Evolutionary conservation across 2,797 vertebrate species (phyloP).

Genomic region (Onychomys torridus): DNA sequence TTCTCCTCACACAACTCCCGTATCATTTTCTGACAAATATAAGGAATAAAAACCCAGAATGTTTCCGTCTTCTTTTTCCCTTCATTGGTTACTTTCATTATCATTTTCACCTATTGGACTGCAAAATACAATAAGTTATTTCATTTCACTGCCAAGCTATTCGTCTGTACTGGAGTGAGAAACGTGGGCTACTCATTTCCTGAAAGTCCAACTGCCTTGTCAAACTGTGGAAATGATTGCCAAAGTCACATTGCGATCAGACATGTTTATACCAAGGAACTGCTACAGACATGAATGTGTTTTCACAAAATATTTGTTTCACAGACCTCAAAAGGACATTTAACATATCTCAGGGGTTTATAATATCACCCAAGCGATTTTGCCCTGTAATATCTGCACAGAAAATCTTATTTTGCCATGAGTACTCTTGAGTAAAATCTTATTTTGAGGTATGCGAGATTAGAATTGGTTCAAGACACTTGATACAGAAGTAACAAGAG

Average conservation of each 20-base stretch:
- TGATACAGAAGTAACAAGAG: neutral
- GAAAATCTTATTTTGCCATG: neutral
- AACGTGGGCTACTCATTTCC: constrained; percentile 58
- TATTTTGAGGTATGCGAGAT: neutral
- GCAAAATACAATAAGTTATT: constrained; percentile 76
- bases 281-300: constrained; percentile 48
- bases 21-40: neutral
- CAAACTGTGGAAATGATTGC: constrained; percentile 69
- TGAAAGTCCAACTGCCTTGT: constrained; percentile 74
- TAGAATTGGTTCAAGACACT: neutral
- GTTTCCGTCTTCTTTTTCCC: constrained; percentile 55
- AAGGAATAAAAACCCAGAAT: neutral
- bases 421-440: neutral
- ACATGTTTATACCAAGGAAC: neutral
- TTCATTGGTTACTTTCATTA: neutral
- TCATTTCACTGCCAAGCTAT: constrained; percentile 70
- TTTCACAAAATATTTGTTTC: constrained; percentile 56
- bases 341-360: neutral
- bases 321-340: neutral
- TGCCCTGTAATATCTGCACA: neutral
- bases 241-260: constrained; percentile 59
- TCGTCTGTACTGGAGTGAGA: constrained; percentile 46
- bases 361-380: neutral
- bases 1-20: neutral
- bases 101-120: constrained; percentile 67